These are phyloP conservation scores for Coregonus ussuriensis DNA, from an alignment of 2,797 vertebrate genomes.

Conservation along the genomic window DNA sequence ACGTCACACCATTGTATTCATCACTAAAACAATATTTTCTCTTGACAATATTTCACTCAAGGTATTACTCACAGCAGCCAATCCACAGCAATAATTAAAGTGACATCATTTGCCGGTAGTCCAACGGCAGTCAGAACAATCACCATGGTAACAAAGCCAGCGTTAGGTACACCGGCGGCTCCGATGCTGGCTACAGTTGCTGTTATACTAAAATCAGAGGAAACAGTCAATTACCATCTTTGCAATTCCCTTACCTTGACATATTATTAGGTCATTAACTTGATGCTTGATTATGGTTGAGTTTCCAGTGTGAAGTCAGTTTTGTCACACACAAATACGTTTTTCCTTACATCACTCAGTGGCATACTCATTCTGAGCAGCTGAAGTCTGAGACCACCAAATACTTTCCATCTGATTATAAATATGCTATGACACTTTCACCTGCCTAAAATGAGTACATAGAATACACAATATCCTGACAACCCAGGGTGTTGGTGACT, in stretches of 20 bases:
- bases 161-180: conserved; percentile 94
- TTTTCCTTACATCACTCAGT: background rate
- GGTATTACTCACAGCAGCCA: conserved; percentile 93
- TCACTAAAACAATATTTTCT: conserved; percentile 1
- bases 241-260: too few species aligned
- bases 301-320: background rate
- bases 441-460: background rate
- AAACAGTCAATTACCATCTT: conserved; percentile 10
- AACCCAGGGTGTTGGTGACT: background rate
- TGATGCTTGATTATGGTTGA: background rate
- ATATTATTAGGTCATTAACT: too few species aligned
- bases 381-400: background rate
- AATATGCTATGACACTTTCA: background rate
- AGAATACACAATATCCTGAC: background rate
- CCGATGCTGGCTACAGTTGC: conserved; percentile 95
- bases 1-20: conserved; percentile 9
- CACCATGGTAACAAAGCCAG: conserved; percentile 97
- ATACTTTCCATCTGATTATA: background rate
- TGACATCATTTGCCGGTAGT: conserved; percentile 91
- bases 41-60: background rate
- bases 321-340: background rate
- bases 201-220: conserved; percentile 81
- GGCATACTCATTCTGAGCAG: background rate
- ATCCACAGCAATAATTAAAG: conserved; percentile 96
- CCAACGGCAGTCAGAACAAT: conserved; percentile 95